Evolutionary conservation across 2,888 invertebrate genomes (phyloP), one percentile per base, ranked within the genome.

Genomic region (Eristalis arbustorum): DNA sequence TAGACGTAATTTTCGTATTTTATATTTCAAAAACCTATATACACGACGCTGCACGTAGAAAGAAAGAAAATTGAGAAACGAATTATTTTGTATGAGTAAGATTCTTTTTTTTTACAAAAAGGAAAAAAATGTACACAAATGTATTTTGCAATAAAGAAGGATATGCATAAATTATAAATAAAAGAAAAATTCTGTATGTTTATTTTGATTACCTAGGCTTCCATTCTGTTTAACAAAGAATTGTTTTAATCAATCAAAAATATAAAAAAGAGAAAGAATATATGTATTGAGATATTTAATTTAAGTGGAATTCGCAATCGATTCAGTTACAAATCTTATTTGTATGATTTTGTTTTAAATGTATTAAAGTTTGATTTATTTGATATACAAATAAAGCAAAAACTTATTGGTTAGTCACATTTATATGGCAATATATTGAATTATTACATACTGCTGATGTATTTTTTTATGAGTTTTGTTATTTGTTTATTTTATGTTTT

Each of bases 151-250:
- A 80, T 25, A 8, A 69, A 76, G 31, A 69, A 75, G 37, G 10
- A 63, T 68, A 40, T 74, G 25, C 69, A n/a, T 73, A 57, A 59
- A 75, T 6, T 4, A 57, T 23, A 25, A 77, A 57, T 56, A 64
- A 68, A 73, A 69, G 3, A 75, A 56, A 31, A 56, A 31, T 63
- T 31, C 2, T 62, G 40, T 71, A 42, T 66, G 13, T 67, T 75
- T 68, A 68, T 74, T 87, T 87, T 34, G 66, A 81, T 87, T 85
- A 64, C 74, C 69, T 64, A 85, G 77, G 87, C 87, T 87, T 87
- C 87, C 87, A 87, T 87, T 87, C 72, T 87, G 78, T 87, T 82
- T 59, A 87, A 87, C 81, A 85, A 74, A 72, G 22, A 69, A 59
- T n/a, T 63, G 63, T 76, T 83, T 40, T 59, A 77, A 64, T 62